Conservation (phyloP, 2,888 invertebrate genomes). For the Apamea monoglypha region DNA sequence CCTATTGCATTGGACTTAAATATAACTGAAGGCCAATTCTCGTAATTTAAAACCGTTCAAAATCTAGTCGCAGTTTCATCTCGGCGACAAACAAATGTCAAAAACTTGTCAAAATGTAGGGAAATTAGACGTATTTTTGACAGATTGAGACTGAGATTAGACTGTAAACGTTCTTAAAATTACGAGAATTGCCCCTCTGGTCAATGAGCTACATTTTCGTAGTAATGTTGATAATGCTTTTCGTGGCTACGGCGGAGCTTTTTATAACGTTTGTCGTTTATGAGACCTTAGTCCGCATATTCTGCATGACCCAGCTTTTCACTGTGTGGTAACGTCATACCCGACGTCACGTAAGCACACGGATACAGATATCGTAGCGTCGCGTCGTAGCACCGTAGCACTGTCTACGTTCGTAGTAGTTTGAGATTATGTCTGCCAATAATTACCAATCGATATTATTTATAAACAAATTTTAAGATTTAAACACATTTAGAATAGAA, state of each 20-base stretch:
- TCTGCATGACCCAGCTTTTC: constrained; percentile 24
- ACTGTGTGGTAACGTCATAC: constrained; percentile 27
- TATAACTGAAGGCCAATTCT: background rate
- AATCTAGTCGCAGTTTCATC: no score
- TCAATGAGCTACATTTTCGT: no score
- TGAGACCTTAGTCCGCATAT: constrained; percentile 44
- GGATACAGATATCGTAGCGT: constrained; percentile 30
- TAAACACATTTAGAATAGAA: background rate
- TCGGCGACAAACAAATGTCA: no score
- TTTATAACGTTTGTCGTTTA: background rate
- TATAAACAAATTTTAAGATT: background rate
- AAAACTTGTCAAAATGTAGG: no score
- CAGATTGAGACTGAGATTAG: no score
- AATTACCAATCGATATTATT: background rate
- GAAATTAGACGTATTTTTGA: no score
- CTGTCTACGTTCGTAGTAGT: background rate
- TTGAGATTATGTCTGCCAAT: background rate
- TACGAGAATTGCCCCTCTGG: no score
- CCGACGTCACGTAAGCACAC: constrained; percentile 23
- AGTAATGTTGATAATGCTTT: background rate
- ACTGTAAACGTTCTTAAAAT: no score
- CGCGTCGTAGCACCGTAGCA: constrained; percentile 4
- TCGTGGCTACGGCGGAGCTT: background rate
- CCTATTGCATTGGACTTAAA: no score
- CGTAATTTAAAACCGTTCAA: no score